Evolutionary conservation across 2,797 vertebrate genomes (phyloP).

Genomic region (Bryconaethiops microstoma): DNA sequence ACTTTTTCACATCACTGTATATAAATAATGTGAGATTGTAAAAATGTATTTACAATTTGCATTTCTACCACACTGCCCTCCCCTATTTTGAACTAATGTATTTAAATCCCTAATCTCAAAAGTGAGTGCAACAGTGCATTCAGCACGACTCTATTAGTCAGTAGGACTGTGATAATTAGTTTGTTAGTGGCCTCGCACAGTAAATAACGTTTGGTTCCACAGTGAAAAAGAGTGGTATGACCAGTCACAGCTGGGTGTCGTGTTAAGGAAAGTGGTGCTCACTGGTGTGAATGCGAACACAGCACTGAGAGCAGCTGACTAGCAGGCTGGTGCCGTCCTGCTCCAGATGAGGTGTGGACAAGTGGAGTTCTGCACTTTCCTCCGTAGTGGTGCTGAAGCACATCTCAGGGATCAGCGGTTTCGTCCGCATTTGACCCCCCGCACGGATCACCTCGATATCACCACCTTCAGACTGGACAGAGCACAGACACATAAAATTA

Average conservation of each 20-base stretch:
- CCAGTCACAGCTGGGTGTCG: no score
- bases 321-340: constrained; percentile 92
- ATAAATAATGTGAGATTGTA: no score
- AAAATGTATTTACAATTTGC: no score
- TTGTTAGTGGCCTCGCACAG: no score
- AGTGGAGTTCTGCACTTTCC: constrained; percentile 83
- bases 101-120: no score
- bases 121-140: no score
- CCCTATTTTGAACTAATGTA: no score
- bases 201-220: no score
- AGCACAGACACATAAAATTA: neutral
- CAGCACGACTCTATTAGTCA: accelerated
- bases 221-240: no score
- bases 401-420: constrained; percentile 94
- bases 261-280: constrained; percentile 67
- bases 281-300: constrained; percentile 94
- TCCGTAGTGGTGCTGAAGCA: constrained; percentile 90
- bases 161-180: no score
- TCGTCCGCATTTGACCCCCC: constrained; percentile 77
- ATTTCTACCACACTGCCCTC: no score
- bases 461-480: constrained; percentile 80
- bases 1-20: no score
- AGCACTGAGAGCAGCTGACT: constrained; percentile 90
- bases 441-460: constrained; percentile 64
- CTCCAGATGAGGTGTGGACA: constrained; percentile 83